Percentiles rank a stretch among this genome's conserved stretches.
These are phyloP conservation scores for Tachysurus vachellii DNA, from an alignment of 2,113 vertebrate genomes.

Conservation along the genomic window DNA sequence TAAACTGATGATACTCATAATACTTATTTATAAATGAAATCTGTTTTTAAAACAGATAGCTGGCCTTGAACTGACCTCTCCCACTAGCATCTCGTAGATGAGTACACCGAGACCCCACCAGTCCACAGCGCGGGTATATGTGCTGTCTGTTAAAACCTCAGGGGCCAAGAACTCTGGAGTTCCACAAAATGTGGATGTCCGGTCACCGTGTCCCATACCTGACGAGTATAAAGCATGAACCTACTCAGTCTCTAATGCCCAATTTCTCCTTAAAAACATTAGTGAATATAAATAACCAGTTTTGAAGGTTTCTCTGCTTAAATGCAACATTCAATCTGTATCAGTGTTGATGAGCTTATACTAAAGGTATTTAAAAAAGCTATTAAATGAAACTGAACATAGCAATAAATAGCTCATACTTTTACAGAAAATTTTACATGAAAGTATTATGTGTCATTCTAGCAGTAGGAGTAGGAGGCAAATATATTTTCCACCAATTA, in stretches of 20 bases:
- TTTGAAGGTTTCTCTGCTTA: background rate
- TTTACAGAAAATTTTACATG: background rate
- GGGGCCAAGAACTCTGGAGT: conserved; percentile 96
- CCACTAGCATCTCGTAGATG: conserved; percentile 96
- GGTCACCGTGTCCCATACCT: conserved; percentile 94
- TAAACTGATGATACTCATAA: background rate
- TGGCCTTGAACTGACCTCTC: conserved; percentile 78
- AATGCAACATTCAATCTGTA: background rate
- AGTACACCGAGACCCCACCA: conserved; percentile 98
- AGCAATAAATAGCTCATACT: background rate
- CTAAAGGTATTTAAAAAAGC: background rate
- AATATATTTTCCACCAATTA: background rate
- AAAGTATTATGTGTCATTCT: no score
- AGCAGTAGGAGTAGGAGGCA: no score
- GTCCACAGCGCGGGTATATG: conserved; percentile 91
- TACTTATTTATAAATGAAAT: background rate
- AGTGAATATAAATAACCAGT: background rate
- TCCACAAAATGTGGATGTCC: conserved; percentile 94
- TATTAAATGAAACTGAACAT: background rate
- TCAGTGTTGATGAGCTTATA: background rate
- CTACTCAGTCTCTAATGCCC: no score
- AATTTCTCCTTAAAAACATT: background rate
- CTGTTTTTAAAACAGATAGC: background rate
- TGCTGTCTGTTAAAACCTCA: conserved; percentile 90
- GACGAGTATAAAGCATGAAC: background rate